A percentile compares a stretch with the other conserved stretches of the same genome.
phyloP scores from a whole-genome alignment of 2,888 invertebrate species.

The Bedellia somnulentella region DNA sequence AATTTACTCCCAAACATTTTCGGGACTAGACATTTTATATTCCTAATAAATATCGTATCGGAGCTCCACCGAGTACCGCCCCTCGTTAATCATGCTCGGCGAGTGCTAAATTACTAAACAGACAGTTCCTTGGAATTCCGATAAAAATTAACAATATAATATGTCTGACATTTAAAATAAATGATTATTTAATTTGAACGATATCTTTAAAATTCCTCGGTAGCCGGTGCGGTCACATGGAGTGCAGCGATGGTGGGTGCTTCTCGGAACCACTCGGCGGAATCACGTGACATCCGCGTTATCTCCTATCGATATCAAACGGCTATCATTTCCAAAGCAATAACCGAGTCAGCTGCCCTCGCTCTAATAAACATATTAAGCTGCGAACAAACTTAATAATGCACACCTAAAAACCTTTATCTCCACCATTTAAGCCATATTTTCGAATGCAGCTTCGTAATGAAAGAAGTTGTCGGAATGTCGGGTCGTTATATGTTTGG shows the following conservation, averaged over 20 bases:
- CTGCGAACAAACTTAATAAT: constrained; percentile 1
- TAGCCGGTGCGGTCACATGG: not conserved
- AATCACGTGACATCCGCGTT: constrained; percentile 9
- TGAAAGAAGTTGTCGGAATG: too few species aligned
- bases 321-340: constrained; percentile 2
- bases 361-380: constrained; percentile 22
- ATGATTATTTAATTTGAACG: constrained; percentile 2
- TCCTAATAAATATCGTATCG: too few species aligned
- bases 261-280: not conserved
- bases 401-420: not conserved
- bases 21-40: too few species aligned
- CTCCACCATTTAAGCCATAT: too few species aligned
- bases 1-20: constrained; percentile 28
- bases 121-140: not conserved
- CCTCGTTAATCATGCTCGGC: not conserved
- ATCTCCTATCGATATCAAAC: constrained; percentile 34
- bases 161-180: constrained; percentile 5
- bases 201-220: constrained; percentile 4
- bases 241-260: not conserved
- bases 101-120: not conserved
- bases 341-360: constrained; percentile 5
- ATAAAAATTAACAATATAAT: not conserved
- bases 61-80: too few species aligned
- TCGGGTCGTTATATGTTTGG: too few species aligned
- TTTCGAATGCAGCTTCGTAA: too few species aligned